phyloP scores from a whole-genome alignment of 2,888 invertebrate species.

The Ectemnius cavifrons region DNA sequence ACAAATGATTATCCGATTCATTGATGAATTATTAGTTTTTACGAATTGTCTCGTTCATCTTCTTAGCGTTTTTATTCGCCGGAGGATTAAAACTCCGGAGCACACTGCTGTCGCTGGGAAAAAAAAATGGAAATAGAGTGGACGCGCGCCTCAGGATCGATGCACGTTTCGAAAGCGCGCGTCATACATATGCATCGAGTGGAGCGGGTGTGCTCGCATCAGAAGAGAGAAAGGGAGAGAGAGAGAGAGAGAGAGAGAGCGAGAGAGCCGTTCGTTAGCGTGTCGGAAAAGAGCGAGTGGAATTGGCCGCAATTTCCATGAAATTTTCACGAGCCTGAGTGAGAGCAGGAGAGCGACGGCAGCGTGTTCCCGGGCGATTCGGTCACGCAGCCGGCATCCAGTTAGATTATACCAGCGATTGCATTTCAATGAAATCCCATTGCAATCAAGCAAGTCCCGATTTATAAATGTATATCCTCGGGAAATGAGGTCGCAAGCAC shows the following conservation, averaged over 20 bases:
- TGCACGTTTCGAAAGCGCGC: constrained; percentile 1
- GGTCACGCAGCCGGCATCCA: neutral
- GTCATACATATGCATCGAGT: constrained; percentile 9
- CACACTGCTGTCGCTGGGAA: neutral
- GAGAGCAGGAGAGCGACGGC: neutral
- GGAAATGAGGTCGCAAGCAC: too few relatives aligned
- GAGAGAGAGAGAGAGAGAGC: too few relatives aligned
- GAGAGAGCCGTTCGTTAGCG: neutral
- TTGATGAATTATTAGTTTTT: too few relatives aligned
- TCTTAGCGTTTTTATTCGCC: neutral
- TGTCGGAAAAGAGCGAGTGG: constrained; percentile 2
- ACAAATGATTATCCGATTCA: too few relatives aligned
- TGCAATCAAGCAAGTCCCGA: too few relatives aligned
- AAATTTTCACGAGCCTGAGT: neutral
- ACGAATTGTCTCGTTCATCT: neutral
- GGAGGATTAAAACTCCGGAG: neutral
- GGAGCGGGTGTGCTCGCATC: neutral
- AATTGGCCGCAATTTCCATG: constrained; percentile 8
- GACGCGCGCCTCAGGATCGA: neutral
- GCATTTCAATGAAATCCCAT: too few relatives aligned
- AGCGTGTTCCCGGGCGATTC: neutral
- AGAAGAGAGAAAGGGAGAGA: too few relatives aligned
- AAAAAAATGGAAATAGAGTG: neutral
- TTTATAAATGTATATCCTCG: too few relatives aligned
- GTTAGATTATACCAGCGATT: too few relatives aligned